Base-by-base conservation (phyloP, 1,140 invertebrate genomes). In the Drosophila leontia region DNA sequence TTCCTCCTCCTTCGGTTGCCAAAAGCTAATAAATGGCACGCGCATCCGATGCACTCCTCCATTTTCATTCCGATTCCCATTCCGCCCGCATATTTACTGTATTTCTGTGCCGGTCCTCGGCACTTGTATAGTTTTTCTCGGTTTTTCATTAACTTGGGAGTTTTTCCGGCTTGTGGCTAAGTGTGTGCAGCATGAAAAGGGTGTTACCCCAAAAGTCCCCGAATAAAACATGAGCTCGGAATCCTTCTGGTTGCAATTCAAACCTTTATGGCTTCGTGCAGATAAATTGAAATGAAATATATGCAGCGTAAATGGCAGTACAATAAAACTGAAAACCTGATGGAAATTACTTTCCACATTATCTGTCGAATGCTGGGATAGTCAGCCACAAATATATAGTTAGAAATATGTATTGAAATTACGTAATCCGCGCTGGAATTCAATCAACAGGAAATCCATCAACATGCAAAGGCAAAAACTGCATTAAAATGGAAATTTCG, bases 21-120 rank as follows among this genome's bases (percentile, higher is more conserved):
- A 74, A 88, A 71, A 51, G 56, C 62, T 45, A 82, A 80, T 76
- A 87, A 82, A 87, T 80, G 84, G 53, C 84, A 83, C 63, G 55
- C 83, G 53, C 60, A 47, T 44, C 56, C 65, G 37, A 61, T 77
- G 62, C 65, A 76, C 23, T 45, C 35, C 29, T 13, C 58, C 42
- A 37, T n/a, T 45, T 61, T 9, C 45, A 26, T 37, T 23, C 29
- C 23, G 26, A 13, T 13, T 3, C 29, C 23, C 34, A 13, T 13
- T 3, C 12, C 12, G 3, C 19, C 35, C 7, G 42, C 51, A 41
- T 48, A 68, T 70, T 55, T 56, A 32, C 32, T 41, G 23, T 35
- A 17, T 13, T 32, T 57, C 44, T 44, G 19, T 80, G 62, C 56
- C 34, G 17, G 59, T 55, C 39, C 44, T 60, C 7, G 15, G 23